A percentile compares a stretch with the other conserved stretches of the same genome.
Conservation (phyloP, 2,797 vertebrate genomes). For the Oreonectes daqikongensis region DNA sequence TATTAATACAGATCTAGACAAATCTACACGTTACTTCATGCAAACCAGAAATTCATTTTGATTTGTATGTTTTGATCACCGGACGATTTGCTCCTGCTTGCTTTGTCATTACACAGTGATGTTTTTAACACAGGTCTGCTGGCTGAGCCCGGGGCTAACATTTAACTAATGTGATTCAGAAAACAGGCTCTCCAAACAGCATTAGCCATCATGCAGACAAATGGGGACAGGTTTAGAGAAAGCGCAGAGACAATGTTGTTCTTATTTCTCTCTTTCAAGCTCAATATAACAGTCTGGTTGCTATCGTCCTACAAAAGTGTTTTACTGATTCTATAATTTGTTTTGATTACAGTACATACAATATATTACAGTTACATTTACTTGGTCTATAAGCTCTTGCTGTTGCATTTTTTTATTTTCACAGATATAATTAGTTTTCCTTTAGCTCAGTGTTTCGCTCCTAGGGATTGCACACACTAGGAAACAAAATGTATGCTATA, state of each 20-base stretch:
- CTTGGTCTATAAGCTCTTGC: too few species aligned
- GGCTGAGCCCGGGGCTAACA: conserved; percentile 40
- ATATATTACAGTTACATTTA: too few species aligned
- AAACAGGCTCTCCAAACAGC: conserved; percentile 53
- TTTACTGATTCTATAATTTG: neutral
- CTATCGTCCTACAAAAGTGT: neutral
- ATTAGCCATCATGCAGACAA: conserved; percentile 31
- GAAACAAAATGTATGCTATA: too few species aligned
- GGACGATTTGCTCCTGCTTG: neutral
- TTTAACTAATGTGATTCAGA: conserved; percentile 55
- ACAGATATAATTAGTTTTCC: too few species aligned
- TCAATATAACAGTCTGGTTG: neutral
- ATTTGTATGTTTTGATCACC: neutral
- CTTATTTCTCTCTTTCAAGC: conserved; percentile 5
- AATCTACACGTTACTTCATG: neutral
- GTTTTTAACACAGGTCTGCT: conserved; percentile 21
- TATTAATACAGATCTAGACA: neutral
- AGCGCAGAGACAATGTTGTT: conserved; percentile 34
- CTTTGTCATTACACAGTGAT: neutral
- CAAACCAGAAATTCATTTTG: neutral
- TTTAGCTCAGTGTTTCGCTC: too few species aligned
- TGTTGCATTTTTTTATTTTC: neutral
- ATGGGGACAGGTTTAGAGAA: conserved; percentile 24
- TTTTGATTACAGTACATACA: neutral
- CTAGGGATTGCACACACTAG: too few species aligned